Conservation (phyloP, 2,113 vertebrate species). For the Oryzias melastigma region DNA sequence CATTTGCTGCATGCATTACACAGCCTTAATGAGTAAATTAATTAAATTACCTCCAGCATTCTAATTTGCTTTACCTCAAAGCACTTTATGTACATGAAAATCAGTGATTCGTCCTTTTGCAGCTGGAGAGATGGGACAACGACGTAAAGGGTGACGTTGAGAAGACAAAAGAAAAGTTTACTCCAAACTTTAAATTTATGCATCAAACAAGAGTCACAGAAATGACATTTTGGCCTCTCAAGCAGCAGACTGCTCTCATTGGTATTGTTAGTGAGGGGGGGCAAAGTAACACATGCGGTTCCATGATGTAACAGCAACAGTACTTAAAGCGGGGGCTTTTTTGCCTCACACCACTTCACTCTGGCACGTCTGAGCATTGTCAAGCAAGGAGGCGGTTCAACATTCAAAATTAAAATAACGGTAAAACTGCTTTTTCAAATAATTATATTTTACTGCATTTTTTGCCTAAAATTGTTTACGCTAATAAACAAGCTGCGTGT, state of each 20-base stretch:
- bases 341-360: slow-evolving; percentile 1
- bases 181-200: background rate
- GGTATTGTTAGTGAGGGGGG: slow-evolving; percentile 17
- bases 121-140: background rate
- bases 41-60: background rate
- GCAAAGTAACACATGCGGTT: slow-evolving; percentile 24
- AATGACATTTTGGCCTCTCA: background rate
- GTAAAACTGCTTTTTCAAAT: slow-evolving; percentile 1
- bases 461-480: background rate
- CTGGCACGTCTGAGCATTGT: background rate
- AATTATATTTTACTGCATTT: background rate
- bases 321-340: slow-evolving; percentile 46
- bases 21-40: background rate
- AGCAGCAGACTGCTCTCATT: background rate
- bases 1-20: slow-evolving; percentile 16
- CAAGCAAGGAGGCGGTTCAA: slow-evolving; percentile 12
- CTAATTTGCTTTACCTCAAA: background rate
- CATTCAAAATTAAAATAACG: slow-evolving; percentile 8
- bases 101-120: background rate
- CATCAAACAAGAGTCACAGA: background rate
- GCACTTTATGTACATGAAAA: background rate
- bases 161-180: background rate
- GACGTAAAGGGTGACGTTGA: background rate
- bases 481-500: background rate
- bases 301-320: slow-evolving; percentile 46